phyloP scores from a whole-genome alignment of 2,888 invertebrate genomes.

The Lasioglossum villosulum region DNA sequence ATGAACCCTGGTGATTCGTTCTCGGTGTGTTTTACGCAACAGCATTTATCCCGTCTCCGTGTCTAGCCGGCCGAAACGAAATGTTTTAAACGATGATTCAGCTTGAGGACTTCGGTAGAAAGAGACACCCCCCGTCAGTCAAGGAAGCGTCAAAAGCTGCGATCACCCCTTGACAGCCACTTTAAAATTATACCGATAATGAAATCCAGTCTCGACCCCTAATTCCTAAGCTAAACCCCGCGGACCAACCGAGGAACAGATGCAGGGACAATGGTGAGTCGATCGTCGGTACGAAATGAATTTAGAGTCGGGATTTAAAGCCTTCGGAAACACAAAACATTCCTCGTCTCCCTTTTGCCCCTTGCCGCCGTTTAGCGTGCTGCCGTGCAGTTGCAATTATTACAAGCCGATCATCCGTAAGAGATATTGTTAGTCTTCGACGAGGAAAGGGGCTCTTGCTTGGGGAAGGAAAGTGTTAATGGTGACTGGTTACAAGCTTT shows the following conservation, averaged over 20 bases:
- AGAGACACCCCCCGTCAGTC: slow-evolving; percentile 71
- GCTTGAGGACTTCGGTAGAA: slow-evolving; percentile 61
- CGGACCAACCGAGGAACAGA: slow-evolving; percentile 80
- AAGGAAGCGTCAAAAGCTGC: slow-evolving; percentile 75
- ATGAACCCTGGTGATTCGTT: slow-evolving; percentile 39
- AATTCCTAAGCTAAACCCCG: slow-evolving; percentile 79
- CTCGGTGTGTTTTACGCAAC: slow-evolving; percentile 59
- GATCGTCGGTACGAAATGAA: slow-evolving; percentile 82
- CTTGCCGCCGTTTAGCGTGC: slow-evolving; percentile 37
- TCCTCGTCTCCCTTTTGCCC: slow-evolving; percentile 36
- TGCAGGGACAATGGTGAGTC: slow-evolving; percentile 82
- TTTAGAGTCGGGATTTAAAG: slow-evolving; percentile 82
- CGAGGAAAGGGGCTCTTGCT: slow-evolving; percentile 40
- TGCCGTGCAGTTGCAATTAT: slow-evolving; percentile 79
- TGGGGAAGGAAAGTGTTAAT: slow-evolving; percentile 62
- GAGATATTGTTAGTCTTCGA: slow-evolving; percentile 80
- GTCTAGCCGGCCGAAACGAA: slow-evolving; percentile 64
- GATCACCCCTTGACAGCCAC: slow-evolving; percentile 81
- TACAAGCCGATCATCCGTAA: slow-evolving; percentile 83
- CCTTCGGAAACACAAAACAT: slow-evolving; percentile 70
- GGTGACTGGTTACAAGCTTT: slow-evolving; percentile 49
- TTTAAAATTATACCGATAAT: slow-evolving; percentile 84
- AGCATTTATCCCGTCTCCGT: slow-evolving; percentile 32
- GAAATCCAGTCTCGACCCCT: slow-evolving; percentile 81
- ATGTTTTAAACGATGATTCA: slow-evolving; percentile 76